Evolutionary conservation across 1,140 invertebrate species (phyloP), one percentile per base, ranked within the genome.

Genomic region (Contarinia nasturtii): DNA sequence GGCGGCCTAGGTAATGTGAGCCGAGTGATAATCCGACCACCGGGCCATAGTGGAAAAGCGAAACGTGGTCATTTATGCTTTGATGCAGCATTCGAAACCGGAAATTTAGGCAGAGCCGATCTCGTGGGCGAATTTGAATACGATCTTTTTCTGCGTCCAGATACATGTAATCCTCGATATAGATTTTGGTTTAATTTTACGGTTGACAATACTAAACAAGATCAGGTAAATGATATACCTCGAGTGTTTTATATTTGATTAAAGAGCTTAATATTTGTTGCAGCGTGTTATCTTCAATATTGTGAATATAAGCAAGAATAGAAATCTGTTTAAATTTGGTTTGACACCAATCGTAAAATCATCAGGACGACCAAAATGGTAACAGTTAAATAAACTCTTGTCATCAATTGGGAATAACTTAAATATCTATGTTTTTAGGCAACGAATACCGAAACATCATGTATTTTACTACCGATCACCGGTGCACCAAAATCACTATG

Each of bases 161-260:
- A 98, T 64, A 95, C 92, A 0, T 95, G 91, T 61, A 90, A 91
- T 63, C 91, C 92, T 0, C 73, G 88, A 27, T 78, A 88, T 47
- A 70, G 94, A 37, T 79, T 96, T 48, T 98, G 93, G 93, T 98
- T 96, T 63, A 94, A 98, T 65, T 98, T 98, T 58, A 91, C 89
- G 1, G 91, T 97, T 11, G 91, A 97, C 63, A 98, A 98, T 67
- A 88, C 91, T 0, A 82, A 85, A 51, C 69, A 79, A 22, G 89
- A 96, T 61, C 93, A 92, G 73, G 83, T 85, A 63, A 52, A 50
- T 12, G 49, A 20, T n/a, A 46, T 44, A 36, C 14, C 8, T 36
- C n/a, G n/a, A n/a, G n/a, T n/a, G n/a, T n/a, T n/a, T n/a, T n/a
- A n/a, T n/a, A n/a, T n/a, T n/a, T n/a, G n/a, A n/a, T n/a, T n/a